Percentiles rank a stretch among this genome's conserved stretches.
Evolutionary conservation across 2,797 vertebrate species (phyloP).

Genomic region (Morelia viridis): DNA sequence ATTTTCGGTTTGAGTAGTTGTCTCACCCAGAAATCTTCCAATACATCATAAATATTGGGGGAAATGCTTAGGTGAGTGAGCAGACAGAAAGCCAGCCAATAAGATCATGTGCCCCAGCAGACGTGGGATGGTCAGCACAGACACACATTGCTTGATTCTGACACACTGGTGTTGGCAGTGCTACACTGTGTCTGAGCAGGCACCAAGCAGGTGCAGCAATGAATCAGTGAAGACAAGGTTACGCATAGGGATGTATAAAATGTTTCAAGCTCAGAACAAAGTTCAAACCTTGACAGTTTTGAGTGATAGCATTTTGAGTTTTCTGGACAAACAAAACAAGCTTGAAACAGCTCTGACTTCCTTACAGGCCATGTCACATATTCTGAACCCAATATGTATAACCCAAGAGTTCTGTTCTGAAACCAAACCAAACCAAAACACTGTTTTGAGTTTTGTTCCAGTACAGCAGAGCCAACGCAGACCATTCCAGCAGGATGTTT

Average conservation of each 20-base stretch:
- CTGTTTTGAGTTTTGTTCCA: background rate
- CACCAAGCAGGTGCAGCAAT: background rate
- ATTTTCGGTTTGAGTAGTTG: background rate
- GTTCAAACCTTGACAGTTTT: background rate
- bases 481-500: background rate
- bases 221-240: background rate
- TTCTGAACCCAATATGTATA: background rate
- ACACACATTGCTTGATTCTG: background rate
- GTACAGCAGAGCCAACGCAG: background rate
- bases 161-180: background rate
- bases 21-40: background rate
- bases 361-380: background rate
- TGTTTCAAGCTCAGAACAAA: background rate
- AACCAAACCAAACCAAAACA: background rate
- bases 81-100: background rate
- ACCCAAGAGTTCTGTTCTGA: background rate
- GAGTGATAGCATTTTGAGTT: background rate
- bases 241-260: background rate
- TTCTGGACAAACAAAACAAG: background rate
- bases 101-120: background rate
- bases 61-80: background rate
- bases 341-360: background rate
- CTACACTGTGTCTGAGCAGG: background rate
- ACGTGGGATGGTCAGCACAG: background rate
- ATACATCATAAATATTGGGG: background rate